Evolutionary conservation across 35 echinoderm and acorn worm species (phyloP), one percentile per base, ranked within the genome.

Genomic region (Amphiura filiformis): DNA sequence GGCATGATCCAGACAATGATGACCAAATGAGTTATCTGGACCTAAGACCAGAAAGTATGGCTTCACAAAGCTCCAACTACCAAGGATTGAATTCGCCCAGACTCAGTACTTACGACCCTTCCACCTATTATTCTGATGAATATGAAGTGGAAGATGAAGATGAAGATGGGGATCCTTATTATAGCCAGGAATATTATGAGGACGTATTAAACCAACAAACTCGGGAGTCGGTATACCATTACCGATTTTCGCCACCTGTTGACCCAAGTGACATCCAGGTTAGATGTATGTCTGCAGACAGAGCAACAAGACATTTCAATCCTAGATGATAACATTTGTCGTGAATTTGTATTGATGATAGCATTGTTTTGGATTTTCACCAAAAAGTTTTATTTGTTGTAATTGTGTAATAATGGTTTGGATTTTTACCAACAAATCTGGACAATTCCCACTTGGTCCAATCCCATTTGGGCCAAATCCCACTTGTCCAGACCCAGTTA

Each of bases 21-120:
- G n/a, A n/a, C n/a, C n/a, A n/a, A n/a, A n/a, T 83, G 12, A 85
- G 83, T 37, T 85, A 85, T 31, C 56, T 85, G 11, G 83, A 56
- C 13, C 35, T 85, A 56, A 56, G 83, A 61, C 83, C 83, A 0
- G 83, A 85, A 37, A 85, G 83, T 65, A 65, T 85, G 56, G 65
- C 56, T 13, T 85, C 83, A 32, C 32, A 31, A 17, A 30, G 56
- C 1, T 85, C 56, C 17, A 70, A 4, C n/a, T 85, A 85, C 34
- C 49, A 65, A 65, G 83, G 83, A 30, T 37, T 85, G 56, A 11
- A 85, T 37, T 65, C 32, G 14, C 56, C 56, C 12, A 65, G 61
- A 70, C 26, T 70, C 61, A 70, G 61, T 70, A 70, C 61, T 70
- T 70, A 70, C 26, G 3, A 70, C 28, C 61, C 61, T 13, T 2